Conservation (phyloP, 2,113 vertebrate genomes). For the Oryzias woworae region DNA sequence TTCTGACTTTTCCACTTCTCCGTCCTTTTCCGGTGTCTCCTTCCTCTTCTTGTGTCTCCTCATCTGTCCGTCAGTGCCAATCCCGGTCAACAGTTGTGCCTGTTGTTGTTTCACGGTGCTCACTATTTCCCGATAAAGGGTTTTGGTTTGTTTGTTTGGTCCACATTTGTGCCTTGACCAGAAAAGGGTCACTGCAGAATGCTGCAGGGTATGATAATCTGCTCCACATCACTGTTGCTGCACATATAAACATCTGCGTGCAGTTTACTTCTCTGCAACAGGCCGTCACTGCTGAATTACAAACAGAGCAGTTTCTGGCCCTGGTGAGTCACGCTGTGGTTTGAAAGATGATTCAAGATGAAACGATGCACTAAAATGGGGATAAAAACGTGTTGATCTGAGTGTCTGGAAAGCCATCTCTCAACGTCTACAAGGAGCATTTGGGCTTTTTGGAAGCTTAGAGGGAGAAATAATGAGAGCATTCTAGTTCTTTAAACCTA, state of each 20-base stretch:
- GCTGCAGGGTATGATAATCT: too few relatives aligned
- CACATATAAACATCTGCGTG: too few relatives aligned
- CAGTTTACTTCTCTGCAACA: too few relatives aligned
- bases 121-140: background rate
- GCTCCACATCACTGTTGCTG: too few relatives aligned
- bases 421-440: too few relatives aligned
- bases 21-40: slow-evolving; percentile 32
- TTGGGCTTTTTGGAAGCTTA: background rate
- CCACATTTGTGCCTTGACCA: too few relatives aligned
- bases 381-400: slow-evolving; percentile 6
- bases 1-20: slow-evolving; percentile 39
- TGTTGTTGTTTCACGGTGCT: background rate
- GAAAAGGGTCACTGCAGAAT: too few relatives aligned
- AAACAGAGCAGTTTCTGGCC: slow-evolving; percentile 6
- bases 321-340: background rate
- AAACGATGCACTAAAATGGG: slow-evolving; percentile 8
- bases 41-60: slow-evolving; percentile 23
- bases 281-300: too few relatives aligned
- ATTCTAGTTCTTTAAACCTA: background rate
- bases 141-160: too few relatives aligned
- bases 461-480: background rate
- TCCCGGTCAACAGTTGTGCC: slow-evolving; percentile 1
- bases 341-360: slow-evolving; percentile 5
- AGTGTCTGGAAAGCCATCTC: background rate
- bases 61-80: slow-evolving; percentile 25